Evolutionary conservation across 2,113 vertebrate genomes (phyloP).

Genomic region (Motacilla alba): DNA sequence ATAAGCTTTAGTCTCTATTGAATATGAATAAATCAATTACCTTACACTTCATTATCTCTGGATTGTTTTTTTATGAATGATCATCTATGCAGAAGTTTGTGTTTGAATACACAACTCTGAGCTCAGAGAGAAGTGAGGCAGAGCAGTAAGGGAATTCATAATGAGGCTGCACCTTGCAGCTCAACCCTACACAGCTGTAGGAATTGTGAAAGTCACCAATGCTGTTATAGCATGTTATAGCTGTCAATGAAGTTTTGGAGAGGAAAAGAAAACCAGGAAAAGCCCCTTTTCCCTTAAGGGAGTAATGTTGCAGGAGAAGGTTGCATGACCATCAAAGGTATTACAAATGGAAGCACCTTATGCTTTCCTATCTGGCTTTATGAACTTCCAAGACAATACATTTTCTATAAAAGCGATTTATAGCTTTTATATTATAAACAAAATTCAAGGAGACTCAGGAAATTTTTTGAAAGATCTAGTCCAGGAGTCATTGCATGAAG

Average conservation of each 20-base stretch:
- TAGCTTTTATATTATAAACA: background rate
- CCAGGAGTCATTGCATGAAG: background rate
- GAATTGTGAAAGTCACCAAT: background rate
- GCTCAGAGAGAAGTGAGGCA: background rate
- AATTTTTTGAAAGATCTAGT: background rate
- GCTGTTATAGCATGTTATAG: background rate
- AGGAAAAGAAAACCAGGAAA: background rate
- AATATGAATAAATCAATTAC: background rate
- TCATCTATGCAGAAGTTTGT: background rate
- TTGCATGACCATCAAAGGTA: background rate
- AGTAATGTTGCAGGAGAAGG: background rate
- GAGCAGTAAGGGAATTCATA: background rate
- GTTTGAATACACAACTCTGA: background rate
- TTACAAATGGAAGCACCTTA: background rate
- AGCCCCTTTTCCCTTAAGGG: accelerated
- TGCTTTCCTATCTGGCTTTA: background rate
- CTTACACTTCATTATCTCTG: background rate
- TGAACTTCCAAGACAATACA: background rate
- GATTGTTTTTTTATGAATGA: background rate
- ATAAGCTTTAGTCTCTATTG: background rate
- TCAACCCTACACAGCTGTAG: background rate
- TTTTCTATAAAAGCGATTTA: background rate
- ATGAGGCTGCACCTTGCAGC: background rate
- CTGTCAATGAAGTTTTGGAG: background rate
- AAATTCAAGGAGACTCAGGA: background rate